These are phyloP conservation scores for Pararge aegeria DNA, from an alignment of 1,140 invertebrate genomes.

Conservation along the genomic window DNA sequence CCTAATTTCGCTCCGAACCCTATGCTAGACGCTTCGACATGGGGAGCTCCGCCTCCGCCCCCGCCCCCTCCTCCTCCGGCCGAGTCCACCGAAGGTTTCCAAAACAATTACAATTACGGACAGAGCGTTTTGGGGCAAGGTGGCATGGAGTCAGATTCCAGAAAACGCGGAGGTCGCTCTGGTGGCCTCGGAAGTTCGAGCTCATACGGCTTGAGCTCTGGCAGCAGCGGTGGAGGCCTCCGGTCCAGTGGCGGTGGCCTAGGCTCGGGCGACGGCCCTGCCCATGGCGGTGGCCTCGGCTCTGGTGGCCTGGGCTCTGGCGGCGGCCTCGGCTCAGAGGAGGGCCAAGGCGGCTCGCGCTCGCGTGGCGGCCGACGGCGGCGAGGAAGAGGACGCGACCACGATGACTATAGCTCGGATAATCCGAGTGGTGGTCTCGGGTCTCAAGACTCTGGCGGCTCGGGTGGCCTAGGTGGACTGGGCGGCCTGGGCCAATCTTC, in stretches of 20 bases:
- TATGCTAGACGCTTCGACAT: slow-evolving; percentile 48
- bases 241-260: slow-evolving; percentile 39
- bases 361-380: slow-evolving; percentile 56
- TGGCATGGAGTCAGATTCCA: slow-evolving; percentile 72
- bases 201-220: slow-evolving; percentile 39
- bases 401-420: slow-evolving; percentile 54
- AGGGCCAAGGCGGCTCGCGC: slow-evolving; percentile 29
- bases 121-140: slow-evolving; percentile 56
- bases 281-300: slow-evolving; percentile 35
- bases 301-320: slow-evolving; percentile 42
- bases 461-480: slow-evolving; percentile 52
- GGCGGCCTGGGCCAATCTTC: slow-evolving; percentile 47
- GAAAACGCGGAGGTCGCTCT: slow-evolving; percentile 59
- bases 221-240: slow-evolving; percentile 31
- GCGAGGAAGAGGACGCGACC: slow-evolving; percentile 65
- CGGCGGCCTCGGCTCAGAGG: slow-evolving; percentile 44
- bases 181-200: slow-evolving; percentile 53
- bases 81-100: slow-evolving; percentile 26
- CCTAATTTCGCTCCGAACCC: slow-evolving; percentile 38
- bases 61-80: slow-evolving; percentile 57
- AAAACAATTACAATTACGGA: slow-evolving; percentile 46
- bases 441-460: slow-evolving; percentile 40
- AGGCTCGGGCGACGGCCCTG: slow-evolving; percentile 33
- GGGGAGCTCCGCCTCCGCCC: slow-evolving; percentile 56
- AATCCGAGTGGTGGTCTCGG: slow-evolving; percentile 47